phyloP scores from a whole-genome alignment of 2,797 vertebrate species.

The Enteromius argenteus region DNA sequence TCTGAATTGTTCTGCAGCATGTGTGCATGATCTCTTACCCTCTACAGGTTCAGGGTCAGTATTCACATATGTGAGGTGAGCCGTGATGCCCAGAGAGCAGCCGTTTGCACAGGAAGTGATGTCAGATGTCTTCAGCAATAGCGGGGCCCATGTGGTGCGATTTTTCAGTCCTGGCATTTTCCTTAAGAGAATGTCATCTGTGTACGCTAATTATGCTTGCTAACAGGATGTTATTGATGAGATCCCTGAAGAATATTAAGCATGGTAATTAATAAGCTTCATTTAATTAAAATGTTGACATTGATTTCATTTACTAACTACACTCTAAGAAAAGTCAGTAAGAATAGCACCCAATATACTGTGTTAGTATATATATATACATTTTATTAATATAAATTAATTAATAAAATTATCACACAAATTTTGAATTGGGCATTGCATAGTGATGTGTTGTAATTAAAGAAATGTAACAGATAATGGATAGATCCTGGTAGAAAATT shows the following conservation, averaged over 20 bases:
- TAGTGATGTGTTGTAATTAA: no score
- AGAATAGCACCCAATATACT: background rate
- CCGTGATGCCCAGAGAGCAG: constrained; percentile 88
- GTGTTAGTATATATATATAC: background rate
- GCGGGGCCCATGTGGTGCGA: constrained; percentile 87
- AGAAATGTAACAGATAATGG: background rate
- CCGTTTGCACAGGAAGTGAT: constrained; percentile 93
- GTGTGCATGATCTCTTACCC: constrained; percentile 76
- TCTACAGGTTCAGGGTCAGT: constrained; percentile 86
- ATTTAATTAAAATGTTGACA: constrained; percentile 14
- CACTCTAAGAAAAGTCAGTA: background rate
- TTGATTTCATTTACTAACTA: background rate
- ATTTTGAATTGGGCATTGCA: no score
- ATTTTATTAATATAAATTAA: no score
- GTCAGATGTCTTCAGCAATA: constrained; percentile 90
- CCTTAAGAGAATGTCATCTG: constrained; percentile 19
- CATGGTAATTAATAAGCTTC: constrained; percentile 8
- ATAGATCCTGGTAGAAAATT: background rate
- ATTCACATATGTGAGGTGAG: constrained; percentile 90
- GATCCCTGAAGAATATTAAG: constrained; percentile 20
- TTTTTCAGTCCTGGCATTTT: constrained; percentile 92
- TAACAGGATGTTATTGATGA: background rate
- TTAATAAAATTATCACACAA: no score
- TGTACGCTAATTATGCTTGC: background rate
- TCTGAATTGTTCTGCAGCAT: background rate